Base-by-base conservation (phyloP, 2,888 invertebrate species). In the Pyrocoelia pectoralis region DNA sequence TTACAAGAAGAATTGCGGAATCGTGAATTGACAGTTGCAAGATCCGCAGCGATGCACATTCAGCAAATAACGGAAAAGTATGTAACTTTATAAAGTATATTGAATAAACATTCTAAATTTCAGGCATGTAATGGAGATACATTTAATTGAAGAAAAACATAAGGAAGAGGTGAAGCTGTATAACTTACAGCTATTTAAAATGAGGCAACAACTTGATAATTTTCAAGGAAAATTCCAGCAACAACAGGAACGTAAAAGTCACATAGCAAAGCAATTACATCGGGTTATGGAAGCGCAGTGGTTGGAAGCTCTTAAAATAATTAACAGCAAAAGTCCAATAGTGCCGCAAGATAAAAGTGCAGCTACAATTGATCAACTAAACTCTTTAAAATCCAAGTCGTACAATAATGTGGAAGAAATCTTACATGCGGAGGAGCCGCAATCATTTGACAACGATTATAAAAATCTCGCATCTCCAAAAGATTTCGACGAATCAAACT, bases 221-320 rank as follows among this genome's bases (percentile, higher is more conserved):
- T 80, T 91, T 4, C 89, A 92, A 79, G 82, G 84, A 8, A 86
- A 86, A 73, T 75, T 87, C 24, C 80, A 80, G 51, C 78, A 80
- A 2, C 82, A 84, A 58, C 81, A 83, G 6, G 78, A 82, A 14
- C 81, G 83, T 1, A 88, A 90, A 74, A 86, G 87, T 0, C 87
- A 89, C 72, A 84, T 93, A 46, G 92, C 91, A 1, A 85, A 90
- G 60, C 89, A 92, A 75, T 81, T 94, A 64, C 92, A 93, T 77
- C 84, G 84, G 65, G 75, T 80, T 3, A 92, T 93, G 92, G 90
- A 93, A 80, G 84, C 87, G 6, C 93, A 93, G 77, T 93, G 92
- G 92, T 84, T 88, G 33, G 91, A 93, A 76, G 91, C 92, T 1
- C 79, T 93, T 29, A 85, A 84, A 70, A 90, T 91, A 62, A 86